Conservation (phyloP, 2,888 invertebrate species). For the Heliconius hortense region DNA sequence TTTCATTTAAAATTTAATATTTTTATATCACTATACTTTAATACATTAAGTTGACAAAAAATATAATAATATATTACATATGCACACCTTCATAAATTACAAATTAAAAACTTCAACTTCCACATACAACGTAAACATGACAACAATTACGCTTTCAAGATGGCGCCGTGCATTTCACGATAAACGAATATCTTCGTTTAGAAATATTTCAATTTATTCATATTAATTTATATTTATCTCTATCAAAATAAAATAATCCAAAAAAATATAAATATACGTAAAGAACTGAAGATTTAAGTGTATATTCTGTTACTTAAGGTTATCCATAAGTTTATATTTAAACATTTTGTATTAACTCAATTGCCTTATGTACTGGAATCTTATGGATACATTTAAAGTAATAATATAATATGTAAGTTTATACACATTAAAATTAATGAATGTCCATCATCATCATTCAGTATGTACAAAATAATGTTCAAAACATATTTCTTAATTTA, state of each 20-base stretch:
- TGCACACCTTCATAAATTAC: constrained; percentile 34
- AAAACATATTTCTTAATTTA: not conserved
- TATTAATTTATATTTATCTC: not conserved
- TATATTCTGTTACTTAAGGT: not conserved
- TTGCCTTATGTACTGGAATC: not conserved
- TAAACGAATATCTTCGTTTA: constrained; percentile 51
- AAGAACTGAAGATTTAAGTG: not conserved
- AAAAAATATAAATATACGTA: not conserved
- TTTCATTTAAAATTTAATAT: not conserved
- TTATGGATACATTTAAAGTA: not conserved
- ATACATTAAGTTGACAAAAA: constrained; percentile 8
- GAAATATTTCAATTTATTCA: constrained; percentile 16
- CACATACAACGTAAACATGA: constrained; percentile 81
- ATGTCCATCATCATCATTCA: not conserved
- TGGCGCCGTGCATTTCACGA: constrained; percentile 57
- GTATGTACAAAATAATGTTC: not conserved
- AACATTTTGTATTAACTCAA: not conserved
- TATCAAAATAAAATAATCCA: not conserved
- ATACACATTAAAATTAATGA: too few species aligned
- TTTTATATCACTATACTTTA: not conserved
- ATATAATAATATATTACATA: constrained; percentile 19
- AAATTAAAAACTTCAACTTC: constrained; percentile 59
- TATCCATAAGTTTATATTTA: not conserved
- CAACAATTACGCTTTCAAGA: constrained; percentile 81
- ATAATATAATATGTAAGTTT: not conserved